Percentiles rank a stretch among this genome's conserved stretches.
Evolutionary conservation across 2,113 vertebrate genomes (phyloP).

Genomic region (Macrotis lagotis): DNA sequence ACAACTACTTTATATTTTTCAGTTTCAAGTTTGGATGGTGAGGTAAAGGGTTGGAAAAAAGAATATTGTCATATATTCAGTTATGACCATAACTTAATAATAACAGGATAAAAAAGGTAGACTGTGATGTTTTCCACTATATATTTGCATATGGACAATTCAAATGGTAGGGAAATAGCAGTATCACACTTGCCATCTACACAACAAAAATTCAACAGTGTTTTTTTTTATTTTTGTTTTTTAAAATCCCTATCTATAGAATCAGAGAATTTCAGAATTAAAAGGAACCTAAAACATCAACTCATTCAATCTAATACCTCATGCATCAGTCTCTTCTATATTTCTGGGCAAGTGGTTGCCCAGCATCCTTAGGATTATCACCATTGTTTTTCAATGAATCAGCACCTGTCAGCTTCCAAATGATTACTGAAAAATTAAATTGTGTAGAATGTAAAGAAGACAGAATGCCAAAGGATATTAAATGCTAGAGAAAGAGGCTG

Average conservation of each 20-base stretch:
- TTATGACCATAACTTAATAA: no score
- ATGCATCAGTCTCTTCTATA: background rate
- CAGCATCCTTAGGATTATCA: background rate
- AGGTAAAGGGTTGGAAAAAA: background rate
- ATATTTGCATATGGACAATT: no score
- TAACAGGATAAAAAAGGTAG: no score
- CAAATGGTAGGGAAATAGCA: no score
- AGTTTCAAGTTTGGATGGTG: constrained; percentile 17
- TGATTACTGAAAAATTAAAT: background rate
- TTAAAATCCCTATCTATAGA: background rate
- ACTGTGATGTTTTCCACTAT: no score
- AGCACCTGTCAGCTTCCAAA: background rate
- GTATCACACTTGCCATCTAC: background rate
- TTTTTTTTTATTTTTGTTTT: no score
- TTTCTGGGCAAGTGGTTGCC: background rate
- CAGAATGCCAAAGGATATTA: background rate
- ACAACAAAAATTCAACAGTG: background rate
- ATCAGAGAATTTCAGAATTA: no score
- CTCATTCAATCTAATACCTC: background rate
- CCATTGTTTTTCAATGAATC: background rate
- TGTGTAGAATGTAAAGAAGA: background rate
- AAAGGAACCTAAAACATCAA: no score
- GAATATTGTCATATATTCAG: no score
- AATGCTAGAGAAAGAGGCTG: background rate
- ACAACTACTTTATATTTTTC: background rate